Base-by-base conservation (phyloP, 2,113 vertebrate genomes). In the Eptesicus fuscus region DNA sequence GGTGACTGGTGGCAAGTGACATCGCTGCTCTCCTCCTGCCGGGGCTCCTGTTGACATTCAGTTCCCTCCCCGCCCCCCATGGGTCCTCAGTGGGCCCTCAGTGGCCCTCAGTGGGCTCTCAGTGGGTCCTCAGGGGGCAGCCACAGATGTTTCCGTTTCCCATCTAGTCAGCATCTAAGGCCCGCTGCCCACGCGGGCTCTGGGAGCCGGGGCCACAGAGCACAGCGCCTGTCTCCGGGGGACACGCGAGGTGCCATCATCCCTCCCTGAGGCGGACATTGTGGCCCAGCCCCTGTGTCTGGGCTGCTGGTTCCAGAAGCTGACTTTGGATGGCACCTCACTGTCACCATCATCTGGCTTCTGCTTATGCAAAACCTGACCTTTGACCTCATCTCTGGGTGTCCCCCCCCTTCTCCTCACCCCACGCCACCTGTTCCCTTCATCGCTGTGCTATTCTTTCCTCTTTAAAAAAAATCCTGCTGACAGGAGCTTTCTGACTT, bases 401-500 rank as follows among this genome's bases (percentile, higher is more conserved):
- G 53, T 37, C 69, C 44, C 40, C 47, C n/a, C 87, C 93, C 96
- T 97, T 96, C 96, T 88, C 96, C 94, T 90, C 37, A 2, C 86
- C 69, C 71, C 70, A 32, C 0, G 28, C 61, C 7, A 83, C 32
- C 32, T 3, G 51, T 35, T 53, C 23, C 96, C 35, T 65, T 71
- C 77, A 49, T 97, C 84, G 80, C 92, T 88, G 63, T 5, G 1
- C 97, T 77, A 44, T 77, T 87, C 90, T 94, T 89, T 59, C 92
- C 90, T 96, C 83, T 93, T 89, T 30, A 59, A 53, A 86, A 95
- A 95, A 65, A 73, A 93, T 82, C 76, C 83, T 20, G 87, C 98
- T 98, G 98, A 97, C 96, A 78, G 96, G 97, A 95, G 95, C 96
- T 96, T 97, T 98, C 96, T 96, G 82, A 91, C 96, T 79, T 44